A percentile compares a stretch with the other conserved stretches of the same genome.
These are phyloP conservation scores for Quadriops clusia DNA, from an alignment of 2,888 invertebrate species.

Conservation along the genomic window DNA sequence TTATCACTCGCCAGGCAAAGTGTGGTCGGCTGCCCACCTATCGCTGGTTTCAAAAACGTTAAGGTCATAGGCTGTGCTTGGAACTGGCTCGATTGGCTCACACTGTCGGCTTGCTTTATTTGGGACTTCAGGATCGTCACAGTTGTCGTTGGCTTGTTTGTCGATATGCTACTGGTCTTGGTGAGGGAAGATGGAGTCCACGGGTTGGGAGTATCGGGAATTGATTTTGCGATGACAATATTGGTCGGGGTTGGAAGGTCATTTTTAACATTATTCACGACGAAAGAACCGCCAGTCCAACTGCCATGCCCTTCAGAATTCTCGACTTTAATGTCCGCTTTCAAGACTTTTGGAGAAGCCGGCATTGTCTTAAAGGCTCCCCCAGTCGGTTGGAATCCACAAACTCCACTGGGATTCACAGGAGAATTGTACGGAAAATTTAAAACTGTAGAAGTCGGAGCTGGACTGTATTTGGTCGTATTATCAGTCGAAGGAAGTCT, in stretches of 20 bases:
- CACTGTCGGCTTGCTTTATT: conserved; percentile 26
- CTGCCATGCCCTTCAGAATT: conserved; percentile 12
- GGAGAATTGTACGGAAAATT: conserved; percentile 54
- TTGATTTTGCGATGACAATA: too few species aligned
- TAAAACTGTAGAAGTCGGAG: conserved; percentile 35
- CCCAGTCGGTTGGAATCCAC: conserved; percentile 85
- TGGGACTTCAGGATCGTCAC: conserved; percentile 31
- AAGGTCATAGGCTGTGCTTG: conserved; percentile 36
- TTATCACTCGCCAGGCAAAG: conserved; percentile 29
- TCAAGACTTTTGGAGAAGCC: conserved; percentile 41
- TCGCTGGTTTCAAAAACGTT: conserved; percentile 27
- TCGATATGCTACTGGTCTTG: conserved; percentile 20
- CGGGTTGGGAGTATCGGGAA: conserved; percentile 1
- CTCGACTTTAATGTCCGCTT: conserved; percentile 27
- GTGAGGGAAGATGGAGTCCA: conserved; percentile 23
- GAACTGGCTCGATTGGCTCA: conserved; percentile 24
- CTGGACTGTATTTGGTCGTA: conserved; percentile 37
- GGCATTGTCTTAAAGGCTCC: conserved; percentile 88
- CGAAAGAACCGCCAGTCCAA: conserved; percentile 19
- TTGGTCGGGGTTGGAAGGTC: conserved; percentile 1
- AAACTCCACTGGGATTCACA: conserved; percentile 70
- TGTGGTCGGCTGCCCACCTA: conserved; percentile 27
- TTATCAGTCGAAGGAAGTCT: conserved; percentile 43
- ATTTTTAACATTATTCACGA: conserved; percentile 12
- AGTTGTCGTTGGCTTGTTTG: conserved; percentile 26